Evolutionary conservation across 2,113 vertebrate species (phyloP), one percentile per base, ranked within the genome.

Genomic region (Psittacula cyanocephala): DNA sequence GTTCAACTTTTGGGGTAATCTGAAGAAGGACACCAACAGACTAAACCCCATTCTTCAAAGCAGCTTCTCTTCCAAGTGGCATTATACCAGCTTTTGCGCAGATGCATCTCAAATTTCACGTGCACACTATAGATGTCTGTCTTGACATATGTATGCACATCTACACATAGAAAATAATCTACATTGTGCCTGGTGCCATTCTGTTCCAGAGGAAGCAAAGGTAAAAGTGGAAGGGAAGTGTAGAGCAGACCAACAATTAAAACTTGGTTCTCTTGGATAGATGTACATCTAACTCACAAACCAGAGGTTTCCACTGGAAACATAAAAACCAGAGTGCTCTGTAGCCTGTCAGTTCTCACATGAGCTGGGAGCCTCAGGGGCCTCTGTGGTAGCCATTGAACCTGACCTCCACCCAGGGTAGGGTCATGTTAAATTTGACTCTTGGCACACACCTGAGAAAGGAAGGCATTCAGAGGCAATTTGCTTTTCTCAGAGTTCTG

Each of bases 291-390:
- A 88, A 91, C 71, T 92, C 64, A 88, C 76, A 83, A 86, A 82
- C n/a, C 88, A 88, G 77, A 92, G 64, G 39, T 70, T 92, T 91
- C 60, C 60, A 63, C 35, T 93, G 77, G 55, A 95, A 92, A 88
- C 50, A 46, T 70, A 71, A 90, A 94, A 88, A 71, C 0, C 60
- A 78, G 55, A 90, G 65, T 4, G 43, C 29, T 95, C 94, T 95
- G 94, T 75, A 78, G 77, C 94, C 83, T 93, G 86, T 95, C 96
- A 95, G 64, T 41, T 96, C 86, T 95, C 96, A 95, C 96, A 89
- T 92, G 60, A 93, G 69, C 82, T 75, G 46, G 49, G 88, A 63
- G 76, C 78, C 95, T 81, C 91, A 35, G 29, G 86, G 91, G 92
- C 35, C 86, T 59, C 64, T 50, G 43, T 50, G 71, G 92, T 84